phyloP scores from a whole-genome alignment of 2,113 vertebrate genomes.

The Callospermophilus lateralis region DNA sequence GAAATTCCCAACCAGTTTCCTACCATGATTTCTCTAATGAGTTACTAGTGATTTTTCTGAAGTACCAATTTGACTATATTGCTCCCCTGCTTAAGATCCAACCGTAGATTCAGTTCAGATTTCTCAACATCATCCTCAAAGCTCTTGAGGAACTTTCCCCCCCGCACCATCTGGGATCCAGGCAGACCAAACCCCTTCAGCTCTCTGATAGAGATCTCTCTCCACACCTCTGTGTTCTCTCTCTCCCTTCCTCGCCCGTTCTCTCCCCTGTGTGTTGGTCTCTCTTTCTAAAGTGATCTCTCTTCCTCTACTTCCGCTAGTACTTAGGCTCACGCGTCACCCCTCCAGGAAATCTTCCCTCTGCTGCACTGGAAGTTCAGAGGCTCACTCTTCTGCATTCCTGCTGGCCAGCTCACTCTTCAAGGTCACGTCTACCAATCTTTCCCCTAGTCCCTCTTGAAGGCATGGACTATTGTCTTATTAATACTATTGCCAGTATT shows the following conservation, averaged over 20 bases:
- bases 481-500: background rate
- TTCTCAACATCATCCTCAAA: background rate
- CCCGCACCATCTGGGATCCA: background rate
- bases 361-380: background rate
- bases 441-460: background rate
- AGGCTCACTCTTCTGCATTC: background rate
- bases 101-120: background rate
- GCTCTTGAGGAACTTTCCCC: background rate
- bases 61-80: background rate
- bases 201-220: background rate
- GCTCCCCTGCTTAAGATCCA: background rate
- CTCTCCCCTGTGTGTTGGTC: background rate
- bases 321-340: background rate
- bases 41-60: slow-evolving; percentile 7
- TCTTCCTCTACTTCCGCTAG: slow-evolving; percentile 1
- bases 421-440: background rate
- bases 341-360: background rate
- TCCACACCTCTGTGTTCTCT: background rate
- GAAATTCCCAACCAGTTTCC: background rate
- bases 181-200: background rate
- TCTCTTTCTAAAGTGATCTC: slow-evolving; percentile 1
- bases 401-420: background rate
- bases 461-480: background rate
- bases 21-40: background rate
- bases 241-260: too few relatives aligned